Conservation (phyloP, 2,888 invertebrate genomes). For the Euplagia quadripunctaria region DNA sequence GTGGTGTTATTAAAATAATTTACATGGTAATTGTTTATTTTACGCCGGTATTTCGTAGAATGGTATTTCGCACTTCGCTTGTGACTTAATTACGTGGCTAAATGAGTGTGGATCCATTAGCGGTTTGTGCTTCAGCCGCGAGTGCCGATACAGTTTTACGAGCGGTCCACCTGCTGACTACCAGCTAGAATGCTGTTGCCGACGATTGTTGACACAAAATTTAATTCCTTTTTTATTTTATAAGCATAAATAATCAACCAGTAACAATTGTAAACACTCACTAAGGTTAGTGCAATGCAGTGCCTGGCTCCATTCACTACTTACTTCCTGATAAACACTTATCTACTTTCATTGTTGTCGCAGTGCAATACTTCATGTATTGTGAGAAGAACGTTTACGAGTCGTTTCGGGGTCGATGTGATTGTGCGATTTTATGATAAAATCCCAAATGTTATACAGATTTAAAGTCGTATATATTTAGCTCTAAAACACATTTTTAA, state of each 20-base stretch:
- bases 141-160: constrained; percentile 48
- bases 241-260: no score
- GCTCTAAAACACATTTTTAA: background rate
- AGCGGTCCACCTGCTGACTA: constrained; percentile 13
- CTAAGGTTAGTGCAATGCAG: background rate
- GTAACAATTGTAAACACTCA: no score
- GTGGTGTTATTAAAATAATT: no score
- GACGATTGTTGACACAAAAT: background rate
- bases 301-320: background rate
- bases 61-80: constrained; percentile 25
- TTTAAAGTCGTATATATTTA: background rate
- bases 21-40: no score
- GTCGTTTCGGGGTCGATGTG: no score
- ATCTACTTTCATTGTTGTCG: background rate
- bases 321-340: background rate
- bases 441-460: background rate
- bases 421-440: background rate
- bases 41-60: no score
- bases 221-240: background rate
- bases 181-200: background rate
- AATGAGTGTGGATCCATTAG: constrained; percentile 55
- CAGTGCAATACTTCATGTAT: no score
- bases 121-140: constrained; percentile 39
- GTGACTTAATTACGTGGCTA: constrained; percentile 19
- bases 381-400: no score